Percentiles rank a stretch among this genome's conserved stretches.
phyloP scores from a whole-genome alignment of 2,888 invertebrate species.

The Drosophila hamatofila region DNA sequence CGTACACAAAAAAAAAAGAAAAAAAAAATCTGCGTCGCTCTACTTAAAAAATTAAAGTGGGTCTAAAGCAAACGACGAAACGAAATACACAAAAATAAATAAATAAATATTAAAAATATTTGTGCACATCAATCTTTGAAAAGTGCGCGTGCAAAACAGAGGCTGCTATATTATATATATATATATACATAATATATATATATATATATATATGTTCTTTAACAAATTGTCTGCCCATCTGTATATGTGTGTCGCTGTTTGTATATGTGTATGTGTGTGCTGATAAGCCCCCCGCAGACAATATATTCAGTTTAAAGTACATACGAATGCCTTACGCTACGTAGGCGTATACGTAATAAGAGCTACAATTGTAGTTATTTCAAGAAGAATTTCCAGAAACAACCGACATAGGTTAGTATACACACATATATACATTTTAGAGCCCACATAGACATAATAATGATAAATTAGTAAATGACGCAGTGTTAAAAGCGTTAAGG shows the following conservation, averaged over 20 bases:
- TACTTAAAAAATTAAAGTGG: constrained; percentile 19
- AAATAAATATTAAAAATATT: constrained; percentile 20
- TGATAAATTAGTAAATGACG: constrained; percentile 76
- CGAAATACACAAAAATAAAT: constrained; percentile 21
- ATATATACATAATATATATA: neutral
- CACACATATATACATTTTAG: neutral
- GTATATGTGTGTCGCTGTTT: constrained; percentile 10
- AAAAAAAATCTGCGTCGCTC: constrained; percentile 4
- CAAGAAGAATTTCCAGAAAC: constrained; percentile 42
- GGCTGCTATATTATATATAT: constrained; percentile 10
- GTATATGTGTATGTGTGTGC: constrained; percentile 19
- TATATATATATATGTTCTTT: constrained; percentile 11
- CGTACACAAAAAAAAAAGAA: neutral
- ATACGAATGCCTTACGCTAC: constrained; percentile 30
- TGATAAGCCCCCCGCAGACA: constrained; percentile 47
- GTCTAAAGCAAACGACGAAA: constrained; percentile 32
- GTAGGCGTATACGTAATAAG: constrained; percentile 69
- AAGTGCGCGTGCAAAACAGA: constrained; percentile 18
- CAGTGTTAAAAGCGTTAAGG: constrained; percentile 59
- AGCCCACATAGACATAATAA: constrained; percentile 44
- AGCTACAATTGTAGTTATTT: constrained; percentile 12
- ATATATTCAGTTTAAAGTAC: constrained; percentile 30
- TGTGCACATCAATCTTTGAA: constrained; percentile 11
- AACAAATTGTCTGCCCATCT: constrained; percentile 12
- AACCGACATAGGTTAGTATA: constrained; percentile 32